Base-by-base conservation (phyloP, 2,113 vertebrate genomes). In the Corydoras maculifer region DNA sequence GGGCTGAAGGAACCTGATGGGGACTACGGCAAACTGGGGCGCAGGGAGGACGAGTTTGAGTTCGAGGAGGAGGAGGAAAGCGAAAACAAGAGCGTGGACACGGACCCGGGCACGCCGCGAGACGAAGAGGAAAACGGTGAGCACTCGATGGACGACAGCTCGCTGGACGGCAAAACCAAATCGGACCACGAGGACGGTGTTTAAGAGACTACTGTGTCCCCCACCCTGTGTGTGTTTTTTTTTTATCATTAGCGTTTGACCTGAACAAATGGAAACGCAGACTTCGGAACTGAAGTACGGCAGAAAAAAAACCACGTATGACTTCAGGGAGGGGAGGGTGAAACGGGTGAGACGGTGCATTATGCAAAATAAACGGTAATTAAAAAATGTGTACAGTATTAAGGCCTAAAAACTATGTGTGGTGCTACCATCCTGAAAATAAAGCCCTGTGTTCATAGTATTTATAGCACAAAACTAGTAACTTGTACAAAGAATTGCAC, bases 381-480 rank as follows among this genome's bases (percentile, higher is more conserved):
- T 76, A 88, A 75, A 87, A 83, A 84, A 83, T 89, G 92, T 99
- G 96, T 99, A 98, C 96, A 98, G 96, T 98, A 93, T 94, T 96
- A 96, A 95, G 95, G 96, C 96, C 97, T 98, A 97, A 96, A 96
- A 93, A 93, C 31, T 84, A 95, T 93, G 94, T 99, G 97, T 98
- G 97, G 97, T 99, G 97, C 95, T 90, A 94, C 89, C 94, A 96
- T 94, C 94, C 93, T 94, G 90, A 76, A 74, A 80, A 25, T 25
- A 25, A 25, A 87, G 93, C 88, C 93, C 92, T 91, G 93, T 97
- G 94, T 98, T 99, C 93, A 98, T 97, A 97, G 95, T 97, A 97
- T 98, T 97, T 98, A 98, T 98, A 97, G 97, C 97, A 99, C 97
- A 99, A 92, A 73, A 98, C 93, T 96, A 97, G 93, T 94, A 94